phyloP scores from a whole-genome alignment of 2,888 invertebrate genomes.

The Petrophora chlorosata region DNA sequence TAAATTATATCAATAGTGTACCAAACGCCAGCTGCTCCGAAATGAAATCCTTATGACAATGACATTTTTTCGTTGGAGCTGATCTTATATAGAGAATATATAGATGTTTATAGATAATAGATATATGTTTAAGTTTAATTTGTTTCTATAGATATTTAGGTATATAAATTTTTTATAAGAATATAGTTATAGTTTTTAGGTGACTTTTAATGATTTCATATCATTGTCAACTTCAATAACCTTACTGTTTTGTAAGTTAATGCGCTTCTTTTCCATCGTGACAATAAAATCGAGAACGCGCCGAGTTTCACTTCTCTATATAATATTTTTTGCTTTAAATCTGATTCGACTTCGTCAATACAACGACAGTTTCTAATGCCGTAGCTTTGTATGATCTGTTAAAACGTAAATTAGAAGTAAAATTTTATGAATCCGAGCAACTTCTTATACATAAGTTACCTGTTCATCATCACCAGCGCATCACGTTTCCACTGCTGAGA shows the following conservation, averaged over 20 bases:
- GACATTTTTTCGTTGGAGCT: background rate
- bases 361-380: constrained; percentile 22
- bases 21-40: constrained; percentile 36
- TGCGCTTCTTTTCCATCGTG: constrained; percentile 21
- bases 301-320: constrained; percentile 51
- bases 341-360: constrained; percentile 31
- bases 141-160: too few species aligned
- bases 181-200: too few species aligned
- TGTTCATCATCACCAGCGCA: too few species aligned
- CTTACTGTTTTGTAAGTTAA: constrained; percentile 8
- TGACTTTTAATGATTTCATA: background rate
- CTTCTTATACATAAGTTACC: constrained; percentile 13
- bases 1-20: constrained; percentile 47
- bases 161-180: too few species aligned
- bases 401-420: constrained; percentile 26
- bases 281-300: constrained; percentile 55
- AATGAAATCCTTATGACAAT: background rate
- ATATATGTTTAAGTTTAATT: too few species aligned
- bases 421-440: constrained; percentile 8
- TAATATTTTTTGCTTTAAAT: constrained; percentile 47
- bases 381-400: constrained; percentile 34
- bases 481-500: too few species aligned
- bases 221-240: constrained; percentile 15
- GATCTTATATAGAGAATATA: background rate
- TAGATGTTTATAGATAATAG: background rate